Percentiles rank a stretch among this genome's conserved stretches.
Evolutionary conservation across 1,140 invertebrate genomes (phyloP).

Genomic region (Drosophila suzukii): DNA sequence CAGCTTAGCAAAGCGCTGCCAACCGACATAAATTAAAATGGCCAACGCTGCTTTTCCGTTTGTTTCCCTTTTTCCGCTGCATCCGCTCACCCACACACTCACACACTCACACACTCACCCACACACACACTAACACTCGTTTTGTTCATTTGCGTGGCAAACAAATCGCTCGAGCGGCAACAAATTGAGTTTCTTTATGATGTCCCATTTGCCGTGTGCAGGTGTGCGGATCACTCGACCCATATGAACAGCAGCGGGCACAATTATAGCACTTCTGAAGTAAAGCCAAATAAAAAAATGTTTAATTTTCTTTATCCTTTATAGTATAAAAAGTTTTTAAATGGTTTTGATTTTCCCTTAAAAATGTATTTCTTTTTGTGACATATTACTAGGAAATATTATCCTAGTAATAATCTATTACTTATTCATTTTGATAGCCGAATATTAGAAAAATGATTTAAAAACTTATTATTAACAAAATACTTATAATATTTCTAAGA

Average conservation of each 20-base stretch:
- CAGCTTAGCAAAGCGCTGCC: conserved; percentile 72
- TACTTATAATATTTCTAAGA: too few species aligned
- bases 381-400: too few species aligned
- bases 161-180: conserved; percentile 78
- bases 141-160: conserved; percentile 80
- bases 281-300: too few species aligned
- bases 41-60: conserved; percentile 65
- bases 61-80: conserved; percentile 44
- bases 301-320: too few species aligned
- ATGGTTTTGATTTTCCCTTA: too few species aligned
- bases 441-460: too few species aligned
- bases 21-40: conserved; percentile 81
- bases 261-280: not conserved
- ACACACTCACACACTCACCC: conserved; percentile 32
- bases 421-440: too few species aligned
- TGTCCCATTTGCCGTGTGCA: conserved; percentile 73
- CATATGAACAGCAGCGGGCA: conserved; percentile 6
- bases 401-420: too few species aligned
- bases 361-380: too few species aligned
- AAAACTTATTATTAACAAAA: too few species aligned
- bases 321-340: too few species aligned
- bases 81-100: conserved; percentile 52
- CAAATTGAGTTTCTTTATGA: conserved; percentile 83
- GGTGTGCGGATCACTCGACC: conserved; percentile 56
- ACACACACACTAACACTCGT: conserved; percentile 41